Conservation (phyloP, 2,113 vertebrate species). For the Thunnus thynnus region DNA sequence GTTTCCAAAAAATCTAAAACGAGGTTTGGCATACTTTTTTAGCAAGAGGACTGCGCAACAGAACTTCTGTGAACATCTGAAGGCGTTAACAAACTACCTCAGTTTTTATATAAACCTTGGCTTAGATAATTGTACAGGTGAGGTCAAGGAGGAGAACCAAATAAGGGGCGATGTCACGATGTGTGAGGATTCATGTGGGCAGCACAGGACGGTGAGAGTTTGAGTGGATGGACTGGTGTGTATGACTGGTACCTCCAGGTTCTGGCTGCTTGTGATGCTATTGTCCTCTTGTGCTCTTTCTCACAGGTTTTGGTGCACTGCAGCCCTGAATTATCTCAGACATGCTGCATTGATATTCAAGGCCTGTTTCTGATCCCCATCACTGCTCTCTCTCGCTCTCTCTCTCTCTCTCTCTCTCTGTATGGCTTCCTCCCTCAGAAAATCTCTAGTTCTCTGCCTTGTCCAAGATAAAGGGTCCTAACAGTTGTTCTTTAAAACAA, state of each 20-base stretch:
- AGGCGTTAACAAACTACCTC: background rate
- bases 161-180: background rate
- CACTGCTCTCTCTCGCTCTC: constrained; percentile 77
- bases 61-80: background rate
- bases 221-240: constrained; percentile 3
- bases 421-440: background rate
- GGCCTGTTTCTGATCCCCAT: constrained; percentile 88
- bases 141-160: background rate
- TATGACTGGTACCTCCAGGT: constrained; percentile 28
- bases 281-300: constrained; percentile 66
- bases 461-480: constrained; percentile 22
- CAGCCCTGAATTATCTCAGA: constrained; percentile 89
- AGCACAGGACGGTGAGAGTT: background rate
- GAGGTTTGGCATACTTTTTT: background rate
- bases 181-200: background rate
- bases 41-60: background rate
- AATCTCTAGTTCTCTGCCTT: background rate
- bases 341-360: constrained; percentile 96
- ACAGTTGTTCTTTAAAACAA: constrained; percentile 35
- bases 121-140: background rate
- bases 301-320: constrained; percentile 94
- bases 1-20: background rate
- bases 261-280: constrained; percentile 44
- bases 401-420: constrained; percentile 38
- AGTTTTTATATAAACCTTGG: background rate